Base-by-base conservation (phyloP, 2,888 invertebrate genomes). In the Pterobdella sp. region DNA sequence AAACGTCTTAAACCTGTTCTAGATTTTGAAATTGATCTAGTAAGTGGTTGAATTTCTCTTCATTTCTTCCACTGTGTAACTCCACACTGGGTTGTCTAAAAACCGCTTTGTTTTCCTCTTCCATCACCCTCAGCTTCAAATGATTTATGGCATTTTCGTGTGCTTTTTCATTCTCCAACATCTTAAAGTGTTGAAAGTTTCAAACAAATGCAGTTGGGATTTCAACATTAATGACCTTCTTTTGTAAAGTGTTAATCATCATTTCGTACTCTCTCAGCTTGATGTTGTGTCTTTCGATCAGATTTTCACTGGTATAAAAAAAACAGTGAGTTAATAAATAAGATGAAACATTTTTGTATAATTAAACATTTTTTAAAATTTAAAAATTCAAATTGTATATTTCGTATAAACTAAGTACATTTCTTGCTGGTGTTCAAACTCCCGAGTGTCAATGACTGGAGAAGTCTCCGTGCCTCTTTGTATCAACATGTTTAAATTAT, bases 191-290 rank as follows among this genome's bases (percentile, higher is more conserved):
- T 3, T 56, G 14, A n/a, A n/a, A n/a, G 7, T 3, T 56, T 4
- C n/a, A 22, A 14, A 22, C 22, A 22, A 7, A 42, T 42, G 7
- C 22, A 42, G 7, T 22, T 7, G 10, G 7, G 49, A 7, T 42
- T 42, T 22, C 22, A 42, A 42, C 22, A 42, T 42, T 7, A 42
- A 22, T 42, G 1, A 72, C 72, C 66, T 66, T 14, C 22, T 60
- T 29, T 36, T 71, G 52, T 2, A 71, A 63, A 22, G 1, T 34
- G 31, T 31, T 32, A n/a, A 71, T 60, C 36, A 63, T 60, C 36
- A 2, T 32, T 26, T 71, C 71, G 63, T 71, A 71, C 31, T 71
- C 71, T 22, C 56, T 56, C 22, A 60, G 14, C 63, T 34, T 71
- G n/a, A 4, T 63, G 18, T 18, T 22, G 63, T 60, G n/a, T 22